phyloP scores from a whole-genome alignment of 2,888 invertebrate species.

The Griposia aprilina region DNA sequence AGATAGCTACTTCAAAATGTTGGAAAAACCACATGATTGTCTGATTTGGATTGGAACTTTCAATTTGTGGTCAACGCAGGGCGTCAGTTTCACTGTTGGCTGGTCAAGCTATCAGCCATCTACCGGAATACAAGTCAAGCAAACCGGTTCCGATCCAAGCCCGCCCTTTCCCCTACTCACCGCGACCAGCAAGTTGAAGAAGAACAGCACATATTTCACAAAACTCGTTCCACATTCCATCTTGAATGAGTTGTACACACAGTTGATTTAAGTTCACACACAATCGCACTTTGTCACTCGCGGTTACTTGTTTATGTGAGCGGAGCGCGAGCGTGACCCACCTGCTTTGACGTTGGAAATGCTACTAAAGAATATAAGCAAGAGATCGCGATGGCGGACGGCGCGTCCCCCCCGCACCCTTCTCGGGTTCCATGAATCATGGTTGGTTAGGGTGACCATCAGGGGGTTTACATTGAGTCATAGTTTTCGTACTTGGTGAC shows the following conservation, averaged over 20 bases:
- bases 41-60: slow-evolving; percentile 28
- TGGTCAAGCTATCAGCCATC: slow-evolving; percentile 82
- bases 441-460: slow-evolving; percentile 69
- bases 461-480: slow-evolving; percentile 64
- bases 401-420: slow-evolving; percentile 75
- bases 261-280: slow-evolving; percentile 79
- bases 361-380: slow-evolving; percentile 84
- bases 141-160: slow-evolving; percentile 82
- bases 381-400: slow-evolving; percentile 86
- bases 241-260: slow-evolving; percentile 86
- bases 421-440: slow-evolving; percentile 76
- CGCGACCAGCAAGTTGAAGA: slow-evolving; percentile 94
- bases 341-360: slow-evolving; percentile 74
- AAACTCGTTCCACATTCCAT: slow-evolving; percentile 94
- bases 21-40: slow-evolving; percentile 40
- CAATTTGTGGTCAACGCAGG: slow-evolving; percentile 52
- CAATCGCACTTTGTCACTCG: slow-evolving; percentile 85
- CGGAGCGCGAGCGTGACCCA: slow-evolving; percentile 67
- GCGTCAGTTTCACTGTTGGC: slow-evolving; percentile 77
- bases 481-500: slow-evolving; percentile 13
- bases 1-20: not conserved
- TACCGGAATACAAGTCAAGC: slow-evolving; percentile 77
- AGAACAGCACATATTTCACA: slow-evolving; percentile 95
- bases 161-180: slow-evolving; percentile 91
- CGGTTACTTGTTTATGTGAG: slow-evolving; percentile 76